Percentiles rank a stretch among this genome's conserved stretches.
Evolutionary conservation across 1,140 invertebrate genomes (phyloP).

Genomic region (Heliothis virescens): DNA sequence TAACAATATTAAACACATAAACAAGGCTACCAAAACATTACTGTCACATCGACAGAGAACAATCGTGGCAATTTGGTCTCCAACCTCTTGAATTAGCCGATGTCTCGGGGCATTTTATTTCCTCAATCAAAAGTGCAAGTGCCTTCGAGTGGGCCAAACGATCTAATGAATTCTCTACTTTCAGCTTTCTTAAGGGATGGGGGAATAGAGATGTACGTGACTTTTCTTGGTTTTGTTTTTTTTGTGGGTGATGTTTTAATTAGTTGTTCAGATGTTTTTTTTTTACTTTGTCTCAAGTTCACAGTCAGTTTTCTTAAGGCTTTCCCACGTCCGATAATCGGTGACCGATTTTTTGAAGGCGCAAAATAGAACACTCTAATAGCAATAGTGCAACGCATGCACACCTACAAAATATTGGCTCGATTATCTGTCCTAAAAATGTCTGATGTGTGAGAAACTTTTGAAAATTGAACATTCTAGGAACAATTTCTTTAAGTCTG

Average conservation of each 20-base stretch:
- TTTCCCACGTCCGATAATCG: too few relatives aligned
- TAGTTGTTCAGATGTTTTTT: background rate
- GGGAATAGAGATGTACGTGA: conserved; percentile 47
- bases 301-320: too few relatives aligned
- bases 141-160: conserved; percentile 73
- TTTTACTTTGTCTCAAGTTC: background rate
- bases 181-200: conserved; percentile 58
- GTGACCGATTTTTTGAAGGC: too few relatives aligned
- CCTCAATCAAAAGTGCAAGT: conserved; percentile 81
- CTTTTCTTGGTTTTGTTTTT: conserved; percentile 40
- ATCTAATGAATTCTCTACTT: conserved; percentile 78
- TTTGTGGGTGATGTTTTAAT: conserved; percentile 16
- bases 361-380: too few relatives aligned
- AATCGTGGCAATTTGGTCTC: conserved; percentile 72
- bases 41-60: conserved; percentile 60
- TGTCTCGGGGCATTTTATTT: conserved; percentile 78
- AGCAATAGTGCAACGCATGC: too few relatives aligned
- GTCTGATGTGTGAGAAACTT: too few relatives aligned
- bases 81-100: conserved; percentile 75
- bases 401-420: too few relatives aligned
- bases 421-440: too few relatives aligned
- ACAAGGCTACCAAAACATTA: conserved; percentile 51
- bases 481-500: too few relatives aligned
- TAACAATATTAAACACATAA: conserved; percentile 40
- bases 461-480: too few relatives aligned